Base-by-base conservation (phyloP, 2,888 invertebrate species). In the Aethes cnicana region DNA sequence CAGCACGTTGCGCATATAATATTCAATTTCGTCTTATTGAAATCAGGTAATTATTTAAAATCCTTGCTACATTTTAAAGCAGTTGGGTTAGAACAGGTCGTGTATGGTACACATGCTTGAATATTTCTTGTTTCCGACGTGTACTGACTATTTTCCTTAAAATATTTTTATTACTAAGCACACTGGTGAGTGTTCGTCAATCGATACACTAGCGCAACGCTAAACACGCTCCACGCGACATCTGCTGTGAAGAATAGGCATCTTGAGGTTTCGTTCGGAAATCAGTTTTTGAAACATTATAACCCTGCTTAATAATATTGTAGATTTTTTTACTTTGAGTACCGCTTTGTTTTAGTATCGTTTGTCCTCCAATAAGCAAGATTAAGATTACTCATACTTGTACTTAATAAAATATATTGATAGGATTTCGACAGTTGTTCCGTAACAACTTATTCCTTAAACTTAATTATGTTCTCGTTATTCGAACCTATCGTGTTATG, bases 161-260 rank as follows among this genome's bases (percentile, higher is more conserved):
- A 7, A 17, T 5, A 61, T 84, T 85, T 86, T 88, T 77, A 36
- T 57, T 57, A 44, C 56, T 83, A 84, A 72, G 60, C 78, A 88
- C 73, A 82, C 84, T 64, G 72, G 56, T 53, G 58, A 55, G 63
- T 60, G 62, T 69, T 67, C 62, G 57, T 66, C 80, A 84, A 89
- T 89, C 89, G 82, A 89, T 89, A 88, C 60, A 75, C 68, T 81
- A 80, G 86, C 87, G 88, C 85, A 86, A 74, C 80, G 81, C 79
- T 72, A 73, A 74, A 77, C 77, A 61, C 64, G 61, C 50, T 28
- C 56, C 44, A 47, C 47, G 66, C 73, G 87, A 80, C 88, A 88
- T 86, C 88, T 89, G 64, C 65, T 59, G 61, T 48, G 35, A 18
- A 9, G 16, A 35, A 9, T 3, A n/a, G 25, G 7, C 9, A 20